Base-by-base conservation (phyloP, 2,888 invertebrate genomes). In the Chymomyza procnemis region DNA sequence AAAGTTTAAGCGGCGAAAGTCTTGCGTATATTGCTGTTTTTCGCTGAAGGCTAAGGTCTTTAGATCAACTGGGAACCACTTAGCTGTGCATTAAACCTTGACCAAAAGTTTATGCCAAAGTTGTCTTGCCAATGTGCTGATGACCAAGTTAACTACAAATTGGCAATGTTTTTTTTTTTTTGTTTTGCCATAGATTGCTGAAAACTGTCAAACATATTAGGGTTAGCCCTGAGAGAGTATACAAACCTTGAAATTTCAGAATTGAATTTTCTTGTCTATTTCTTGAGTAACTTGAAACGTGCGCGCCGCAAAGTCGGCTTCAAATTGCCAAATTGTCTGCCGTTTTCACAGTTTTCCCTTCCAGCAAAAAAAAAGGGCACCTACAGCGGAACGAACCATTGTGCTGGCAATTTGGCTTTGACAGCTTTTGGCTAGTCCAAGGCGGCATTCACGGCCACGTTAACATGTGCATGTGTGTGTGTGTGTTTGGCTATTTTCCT, bases 331-430 rank as follows among this genome's bases (percentile, higher is more conserved):
- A 50, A 50, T 50, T 50, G 50, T 50, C 50, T 50, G 50, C 19
- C 50, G 50, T 50, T 18, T 50, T 50, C 19, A 50, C 50, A 50
- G 50, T 50, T 50, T 6, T n/a, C 34, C 34, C 1, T 2, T 1
- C 9, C 9, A 41, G 6, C 3, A 41, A 41, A 34, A 34, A 34
- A 12, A 12, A 12, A 41, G 34, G 34, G 34, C 34, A 12, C 2
- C 34, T 26, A 6, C 26, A 26, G 34, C 34, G 3, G 12, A 9
- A 30, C 30, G 4, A 30, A 12, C 12, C 34, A 12, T 12, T 19
- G 50, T 50, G 50, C 50, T 50, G n/a, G n/a, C 50, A 50, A n/a
- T 50, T 50, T 50, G 50, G 14, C 50, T 50, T 50, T 50, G 16
- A 16, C 50, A 50, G 50, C 50, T 19, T 50, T 50, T 19, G 50